A percentile compares a stretch with the other conserved stretches of the same genome.
Conservation (phyloP, 1,140 invertebrate species). For the Mizuhopecten yessoensis region DNA sequence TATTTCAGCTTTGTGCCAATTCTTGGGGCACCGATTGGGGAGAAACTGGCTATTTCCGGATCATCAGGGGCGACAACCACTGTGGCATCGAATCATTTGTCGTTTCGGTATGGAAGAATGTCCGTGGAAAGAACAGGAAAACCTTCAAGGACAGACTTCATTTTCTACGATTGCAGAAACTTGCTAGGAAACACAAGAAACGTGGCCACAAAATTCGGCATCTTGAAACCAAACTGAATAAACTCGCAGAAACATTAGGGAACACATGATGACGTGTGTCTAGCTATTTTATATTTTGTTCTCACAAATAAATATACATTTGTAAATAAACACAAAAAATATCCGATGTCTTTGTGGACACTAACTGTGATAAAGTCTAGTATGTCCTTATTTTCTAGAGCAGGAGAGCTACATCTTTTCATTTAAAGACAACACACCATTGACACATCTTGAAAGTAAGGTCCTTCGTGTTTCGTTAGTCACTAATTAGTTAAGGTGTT, state of each 20-base stretch:
- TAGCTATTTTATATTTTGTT: too few relatives aligned
- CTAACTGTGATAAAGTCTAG: too few relatives aligned
- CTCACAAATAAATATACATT: too few relatives aligned
- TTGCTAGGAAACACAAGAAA: neutral
- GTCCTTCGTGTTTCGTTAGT: too few relatives aligned
- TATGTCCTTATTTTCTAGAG: too few relatives aligned
- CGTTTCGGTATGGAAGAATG: constrained; percentile 71
- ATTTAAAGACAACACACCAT: too few relatives aligned
- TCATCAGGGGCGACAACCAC: constrained; percentile 75
- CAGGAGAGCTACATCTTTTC: too few relatives aligned
- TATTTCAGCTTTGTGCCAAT: constrained; percentile 89
- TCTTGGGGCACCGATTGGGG: constrained; percentile 96
- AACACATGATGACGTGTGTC: neutral
- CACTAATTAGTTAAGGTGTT: too few relatives aligned
- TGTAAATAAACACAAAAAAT: too few relatives aligned
- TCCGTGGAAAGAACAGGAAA: constrained; percentile 27
- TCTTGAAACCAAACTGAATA: constrained; percentile 1
- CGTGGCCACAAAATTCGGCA: neutral
- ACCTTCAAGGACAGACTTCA: neutral
- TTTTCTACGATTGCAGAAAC: neutral
- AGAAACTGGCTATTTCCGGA: constrained; percentile 85
- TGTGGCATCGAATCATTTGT: constrained; percentile 79
- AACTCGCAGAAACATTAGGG: neutral
- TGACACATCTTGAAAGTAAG: too few relatives aligned
- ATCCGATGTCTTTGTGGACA: too few relatives aligned